Conservation (phyloP, 2,888 invertebrate genomes). For the Tuta absoluta region DNA sequence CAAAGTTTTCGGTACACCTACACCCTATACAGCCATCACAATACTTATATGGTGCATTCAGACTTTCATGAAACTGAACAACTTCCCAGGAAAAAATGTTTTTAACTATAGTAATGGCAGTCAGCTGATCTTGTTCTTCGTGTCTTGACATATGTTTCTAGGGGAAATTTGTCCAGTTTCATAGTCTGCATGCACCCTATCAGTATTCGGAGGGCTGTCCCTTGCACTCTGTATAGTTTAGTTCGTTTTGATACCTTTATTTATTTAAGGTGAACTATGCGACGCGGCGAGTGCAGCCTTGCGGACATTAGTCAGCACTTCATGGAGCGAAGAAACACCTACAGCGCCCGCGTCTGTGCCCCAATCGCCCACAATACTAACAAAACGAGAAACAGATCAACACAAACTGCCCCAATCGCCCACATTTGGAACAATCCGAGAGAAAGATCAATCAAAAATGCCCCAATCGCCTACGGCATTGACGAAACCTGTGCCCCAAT, state of each 20-base stretch:
- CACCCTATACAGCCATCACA: no score
- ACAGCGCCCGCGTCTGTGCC: neutral
- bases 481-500: constrained; percentile 1
- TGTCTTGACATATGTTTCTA: no score
- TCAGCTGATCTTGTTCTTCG: no score
- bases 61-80: no score
- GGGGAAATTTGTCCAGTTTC: no score
- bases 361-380: constrained; percentile 33
- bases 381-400: constrained; percentile 33
- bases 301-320: neutral
- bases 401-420: constrained; percentile 27
- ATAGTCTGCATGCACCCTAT: no score
- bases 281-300: neutral
- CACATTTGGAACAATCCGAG: neutral
- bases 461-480: constrained; percentile 20
- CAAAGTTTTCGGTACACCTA: no score
- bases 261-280: neutral
- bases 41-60: no score
- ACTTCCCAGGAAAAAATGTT: no score
- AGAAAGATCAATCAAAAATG: neutral
- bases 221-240: neutral
- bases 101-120: no score
- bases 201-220: no score
- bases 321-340: neutral
- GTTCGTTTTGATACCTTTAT: neutral